Evolutionary conservation across 2,113 vertebrate species (phyloP), one percentile per base, ranked within the genome.

Genomic region (Ranitomeya variabilis): DNA sequence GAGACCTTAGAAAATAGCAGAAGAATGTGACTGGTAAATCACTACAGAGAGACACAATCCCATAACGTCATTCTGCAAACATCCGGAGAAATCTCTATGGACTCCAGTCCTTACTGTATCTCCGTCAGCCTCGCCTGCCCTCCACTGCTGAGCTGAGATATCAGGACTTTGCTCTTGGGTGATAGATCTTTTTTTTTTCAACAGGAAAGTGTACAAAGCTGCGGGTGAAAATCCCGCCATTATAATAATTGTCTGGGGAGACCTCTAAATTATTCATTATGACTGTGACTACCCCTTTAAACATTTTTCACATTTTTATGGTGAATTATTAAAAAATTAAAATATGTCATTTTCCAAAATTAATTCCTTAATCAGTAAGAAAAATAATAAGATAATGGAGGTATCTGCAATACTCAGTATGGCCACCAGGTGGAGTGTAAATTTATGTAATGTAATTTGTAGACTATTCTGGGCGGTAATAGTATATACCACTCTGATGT

Each of bases 41-140:
- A 13, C 13, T 51, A 3, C 82, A 55, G 62, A 55, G 62, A 81
- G 64, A 55, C 16, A 21, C 2, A 31, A 54, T 85, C 83, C 64
- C 83, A 73, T 85, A 85, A 59, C 67, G 13, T 73, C 83, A 85
- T 13, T 15, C 67, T 19, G 14, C 57, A 55, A 85, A 31, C 45
- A 71, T 37, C 67, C 66, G 21, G n/a, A 15, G 14, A 62, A 45
- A 45, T 3, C 57, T n/a, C 3, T 0, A 10, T 12, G 45, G 67
- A 26, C 67, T 26, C 26, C 26, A 31, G 26, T 31, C 67, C 23
- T 69, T 12, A 10, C 66, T 69, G 67, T 69, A 26, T 26, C n/a
- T 69, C 23, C 18, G 6, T 19, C 62, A 14, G 18, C 62, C 5
- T 7, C 64, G 1, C 19, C 64, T 21, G 55, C 7, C 64, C 1